Evolutionary conservation across 1,140 invertebrate genomes (phyloP).

Genomic region (Gryon sp.): DNA sequence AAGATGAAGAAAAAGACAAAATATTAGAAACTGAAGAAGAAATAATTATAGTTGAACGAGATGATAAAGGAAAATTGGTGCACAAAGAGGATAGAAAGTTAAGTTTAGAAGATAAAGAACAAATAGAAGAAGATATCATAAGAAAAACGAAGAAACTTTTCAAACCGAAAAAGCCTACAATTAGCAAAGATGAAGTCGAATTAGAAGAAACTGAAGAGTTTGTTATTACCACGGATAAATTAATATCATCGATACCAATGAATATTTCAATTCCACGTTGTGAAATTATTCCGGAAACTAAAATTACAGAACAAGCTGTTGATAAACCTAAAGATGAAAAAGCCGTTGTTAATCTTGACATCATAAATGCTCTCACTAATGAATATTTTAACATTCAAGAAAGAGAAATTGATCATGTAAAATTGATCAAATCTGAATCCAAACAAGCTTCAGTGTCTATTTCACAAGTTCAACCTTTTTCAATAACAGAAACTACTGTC

Average conservation of each 20-base stretch:
- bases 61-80: conserved; percentile 69
- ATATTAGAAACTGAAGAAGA: conserved; percentile 68
- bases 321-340: conserved; percentile 75
- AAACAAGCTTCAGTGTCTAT: conserved; percentile 79
- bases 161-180: conserved; percentile 68
- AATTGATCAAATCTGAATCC: conserved; percentile 71
- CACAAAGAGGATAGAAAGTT: conserved; percentile 69
- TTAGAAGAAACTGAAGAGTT: conserved; percentile 78
- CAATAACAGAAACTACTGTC: conserved; percentile 82
- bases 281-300: conserved; percentile 79
- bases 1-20: conserved; percentile 31
- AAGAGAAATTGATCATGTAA: conserved; percentile 79
- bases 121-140: conserved; percentile 56
- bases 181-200: conserved; percentile 69
- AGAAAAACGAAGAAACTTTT: conserved; percentile 64
- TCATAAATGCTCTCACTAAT: conserved; percentile 79
- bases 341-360: conserved; percentile 81
- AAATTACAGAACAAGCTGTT: conserved; percentile 79
- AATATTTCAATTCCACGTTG: conserved; percentile 77
- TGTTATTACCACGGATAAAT: conserved; percentile 65
- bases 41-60: conserved; percentile 73
- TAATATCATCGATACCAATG: conserved; percentile 64
- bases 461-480: conserved; percentile 81
- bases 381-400: conserved; percentile 80
- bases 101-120: conserved; percentile 68